Base-by-base conservation (phyloP, 2,113 vertebrate species). In the Seriola aureovittata region DNA sequence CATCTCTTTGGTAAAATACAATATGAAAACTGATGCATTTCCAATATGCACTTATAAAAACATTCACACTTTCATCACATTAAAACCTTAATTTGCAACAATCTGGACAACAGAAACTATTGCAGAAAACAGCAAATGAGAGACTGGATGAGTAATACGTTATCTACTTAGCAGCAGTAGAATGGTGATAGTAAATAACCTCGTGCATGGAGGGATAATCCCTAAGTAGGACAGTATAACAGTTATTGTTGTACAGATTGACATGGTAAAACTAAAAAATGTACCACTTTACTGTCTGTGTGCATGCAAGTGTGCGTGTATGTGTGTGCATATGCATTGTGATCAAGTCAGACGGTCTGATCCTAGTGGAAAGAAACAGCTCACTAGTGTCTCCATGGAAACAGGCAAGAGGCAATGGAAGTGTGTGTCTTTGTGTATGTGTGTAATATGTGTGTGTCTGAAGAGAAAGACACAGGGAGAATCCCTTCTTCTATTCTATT, bases 341-440 rank as follows among this genome's bases (percentile, higher is more conserved):
- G 86, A 86, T 87, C 69, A 80, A 88, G 81, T 79, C 82, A 84
- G 76, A 84, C 25, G 23, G 67, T 87, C 72, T 90, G 81, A 87
- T 89, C 80, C 75, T 52, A 25, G 60, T 82, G 77, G 65, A 84
- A 75, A 82, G 83, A 86, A 86, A 81, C 73, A 65, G 82, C 91
- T 92, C 86, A 82, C 86, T 78, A 62, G 78, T 78, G 87, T 94
- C 85, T 84, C 92, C 90, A 92, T 92, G 90, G 92, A 84, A 92
- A 93, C 92, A 91, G 77, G 82, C 78, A 66, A 75, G 83, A 80
- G 79, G 64, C 60, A 71, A 86, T 82, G 71, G 69, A 87, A 70
- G 57, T 68, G 69, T 80, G 60, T 71, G 21, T 72, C 63, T 77
- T 7, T 58, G 59, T 74, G 50, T 62, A 16, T 78, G 50, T 85